Evolutionary conservation across 92 coral and sea anemone genomes (phyloP).

Genomic region (Porites divaricata): DNA sequence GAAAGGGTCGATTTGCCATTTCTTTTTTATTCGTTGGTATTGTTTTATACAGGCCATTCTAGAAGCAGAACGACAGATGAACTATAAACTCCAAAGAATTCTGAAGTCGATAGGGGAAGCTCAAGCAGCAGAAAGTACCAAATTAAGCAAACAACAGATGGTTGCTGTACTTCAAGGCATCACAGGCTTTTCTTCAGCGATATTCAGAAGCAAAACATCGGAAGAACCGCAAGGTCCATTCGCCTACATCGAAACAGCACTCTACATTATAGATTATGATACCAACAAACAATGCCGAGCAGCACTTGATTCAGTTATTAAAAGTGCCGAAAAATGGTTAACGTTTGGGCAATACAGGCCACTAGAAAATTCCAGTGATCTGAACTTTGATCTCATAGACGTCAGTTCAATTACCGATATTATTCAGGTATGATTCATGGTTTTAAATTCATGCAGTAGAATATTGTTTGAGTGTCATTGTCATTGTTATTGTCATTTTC

Average conservation of each 20-base stretch:
- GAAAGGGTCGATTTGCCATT: no score
- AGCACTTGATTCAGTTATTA: neutral
- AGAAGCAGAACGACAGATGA: no score
- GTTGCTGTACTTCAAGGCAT: conserved; percentile 5
- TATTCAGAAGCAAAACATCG: no score
- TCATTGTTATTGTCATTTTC: no score
- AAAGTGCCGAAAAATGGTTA: neutral
- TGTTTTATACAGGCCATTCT: no score
- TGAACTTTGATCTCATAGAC: conserved; percentile 6
- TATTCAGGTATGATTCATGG: neutral
- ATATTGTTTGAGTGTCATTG: no score
- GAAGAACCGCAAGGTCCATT: neutral
- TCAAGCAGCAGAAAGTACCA: neutral
- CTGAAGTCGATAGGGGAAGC: neutral
- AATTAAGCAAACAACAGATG: neutral
- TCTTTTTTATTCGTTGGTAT: no score
- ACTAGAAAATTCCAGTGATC: conserved; percentile 1
- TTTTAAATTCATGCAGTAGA: neutral
- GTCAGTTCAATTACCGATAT: conserved; percentile 5
- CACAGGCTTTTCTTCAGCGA: neutral
- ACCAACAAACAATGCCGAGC: conserved; percentile 3
- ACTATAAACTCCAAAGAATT: neutral
- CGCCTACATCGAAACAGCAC: neutral
- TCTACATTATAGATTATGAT: neutral
- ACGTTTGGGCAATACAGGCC: conserved; percentile 16